phyloP scores from a whole-genome alignment of 2,797 vertebrate genomes.

The Liparis tanakae region DNA sequence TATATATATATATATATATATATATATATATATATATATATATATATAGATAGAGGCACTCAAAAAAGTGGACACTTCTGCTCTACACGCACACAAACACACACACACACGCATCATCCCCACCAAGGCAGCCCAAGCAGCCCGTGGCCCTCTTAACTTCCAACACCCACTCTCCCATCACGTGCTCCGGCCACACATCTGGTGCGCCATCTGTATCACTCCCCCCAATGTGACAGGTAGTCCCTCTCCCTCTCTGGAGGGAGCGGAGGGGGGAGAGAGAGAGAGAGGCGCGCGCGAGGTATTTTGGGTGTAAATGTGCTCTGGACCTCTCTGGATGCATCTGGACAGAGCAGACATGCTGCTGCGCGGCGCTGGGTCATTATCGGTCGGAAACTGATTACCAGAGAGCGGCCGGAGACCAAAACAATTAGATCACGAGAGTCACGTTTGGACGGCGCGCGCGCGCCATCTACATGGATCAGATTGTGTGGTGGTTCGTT shows the following conservation, averaged over 20 bases:
- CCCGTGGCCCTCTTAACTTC: conserved; percentile 69
- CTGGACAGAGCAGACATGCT: conserved; percentile 78
- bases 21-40: no score
- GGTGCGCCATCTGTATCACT: conserved; percentile 82
- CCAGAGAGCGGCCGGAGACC: conserved; percentile 65
- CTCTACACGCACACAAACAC: conserved; percentile 17
- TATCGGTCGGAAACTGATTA: conserved; percentile 67
- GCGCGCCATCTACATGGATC: neutral
- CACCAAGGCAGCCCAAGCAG: conserved; percentile 45
- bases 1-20: no score
- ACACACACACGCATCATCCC: conserved; percentile 21
- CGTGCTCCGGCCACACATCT: conserved; percentile 84
- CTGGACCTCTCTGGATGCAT: conserved; percentile 78
- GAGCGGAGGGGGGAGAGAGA: conserved; percentile 67
- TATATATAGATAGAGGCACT: neutral
- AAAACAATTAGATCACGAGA: conserved; percentile 73
- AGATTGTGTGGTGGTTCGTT: neutral
- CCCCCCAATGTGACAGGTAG: conserved; percentile 84
- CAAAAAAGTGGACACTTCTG: conserved; percentile 40
- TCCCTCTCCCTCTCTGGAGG: conserved; percentile 79
- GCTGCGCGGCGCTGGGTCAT: conserved; percentile 68
- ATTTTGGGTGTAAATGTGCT: conserved; percentile 83
- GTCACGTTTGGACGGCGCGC: conserved; percentile 60
- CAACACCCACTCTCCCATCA: conserved; percentile 72
- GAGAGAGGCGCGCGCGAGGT: conserved; percentile 70